Evolutionary conservation across 2,113 vertebrate species (phyloP).

Genomic region (Camelus dromedarius): DNA sequence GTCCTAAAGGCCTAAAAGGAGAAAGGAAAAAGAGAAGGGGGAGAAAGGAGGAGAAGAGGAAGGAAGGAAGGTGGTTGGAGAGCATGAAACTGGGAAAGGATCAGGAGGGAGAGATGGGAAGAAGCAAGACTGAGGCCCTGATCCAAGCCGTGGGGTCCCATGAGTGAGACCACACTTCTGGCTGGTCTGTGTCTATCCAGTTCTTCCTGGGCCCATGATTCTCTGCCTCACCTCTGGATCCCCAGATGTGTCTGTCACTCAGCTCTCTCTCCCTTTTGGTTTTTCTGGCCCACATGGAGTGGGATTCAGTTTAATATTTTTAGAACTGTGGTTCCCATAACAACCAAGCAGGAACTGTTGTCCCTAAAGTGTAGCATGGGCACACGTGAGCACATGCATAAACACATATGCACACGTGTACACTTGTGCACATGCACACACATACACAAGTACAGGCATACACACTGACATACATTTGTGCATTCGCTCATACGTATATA

Average conservation of each 20-base stretch:
- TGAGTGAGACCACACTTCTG: not conserved
- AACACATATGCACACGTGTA: not conserved
- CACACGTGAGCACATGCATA: conserved; percentile 33
- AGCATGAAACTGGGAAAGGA: not conserved
- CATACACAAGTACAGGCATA: not conserved
- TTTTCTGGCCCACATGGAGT: conserved; percentile 69
- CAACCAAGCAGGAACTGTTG: conserved; percentile 78
- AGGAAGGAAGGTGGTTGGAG: not conserved
- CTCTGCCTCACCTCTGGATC: conserved; percentile 16
- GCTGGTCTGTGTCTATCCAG: not conserved
- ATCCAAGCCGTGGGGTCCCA: not conserved
- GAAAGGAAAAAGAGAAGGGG: not conserved
- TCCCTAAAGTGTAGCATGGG: conserved; percentile 69
- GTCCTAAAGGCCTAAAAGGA: not conserved
- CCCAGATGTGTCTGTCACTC: conserved; percentile 48
- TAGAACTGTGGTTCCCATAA: conserved; percentile 84
- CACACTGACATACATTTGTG: not conserved
- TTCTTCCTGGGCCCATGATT: not conserved
- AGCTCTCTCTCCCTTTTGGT: not conserved
- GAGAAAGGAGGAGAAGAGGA: not conserved
- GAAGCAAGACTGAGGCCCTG: not conserved
- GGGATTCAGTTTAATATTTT: conserved; percentile 78
- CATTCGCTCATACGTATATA: not conserved
- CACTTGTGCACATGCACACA: not conserved
- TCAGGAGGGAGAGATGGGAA: not conserved